phyloP scores from a whole-genome alignment of 2,113 vertebrate species.

The Steatornis caripensis region DNA sequence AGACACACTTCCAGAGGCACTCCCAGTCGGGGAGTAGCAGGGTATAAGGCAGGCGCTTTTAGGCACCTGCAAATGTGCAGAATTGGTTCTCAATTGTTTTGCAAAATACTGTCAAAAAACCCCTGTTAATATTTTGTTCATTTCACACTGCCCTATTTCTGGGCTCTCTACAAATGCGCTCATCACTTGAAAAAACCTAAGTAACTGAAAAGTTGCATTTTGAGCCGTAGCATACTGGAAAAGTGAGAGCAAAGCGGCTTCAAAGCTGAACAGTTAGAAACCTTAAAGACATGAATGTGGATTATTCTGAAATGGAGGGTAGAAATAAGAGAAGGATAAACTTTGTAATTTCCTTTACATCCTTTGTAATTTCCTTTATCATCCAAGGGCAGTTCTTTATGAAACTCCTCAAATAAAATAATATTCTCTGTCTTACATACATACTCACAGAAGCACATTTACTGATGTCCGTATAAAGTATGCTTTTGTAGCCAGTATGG shows the following conservation, averaged over 20 bases:
- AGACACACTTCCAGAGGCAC: background rate
- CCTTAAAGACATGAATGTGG: background rate
- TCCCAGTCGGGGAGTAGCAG: background rate
- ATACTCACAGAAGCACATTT: background rate
- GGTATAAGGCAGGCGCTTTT: background rate
- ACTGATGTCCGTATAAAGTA: background rate
- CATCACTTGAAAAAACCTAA: background rate
- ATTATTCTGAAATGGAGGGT: background rate
- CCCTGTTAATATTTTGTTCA: background rate
- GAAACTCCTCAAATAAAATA: background rate
- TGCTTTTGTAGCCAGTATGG: background rate
- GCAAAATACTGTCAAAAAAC: background rate
- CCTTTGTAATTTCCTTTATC: background rate
- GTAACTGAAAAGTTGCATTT: background rate
- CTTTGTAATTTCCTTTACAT: background rate
- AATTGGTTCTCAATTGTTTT: background rate
- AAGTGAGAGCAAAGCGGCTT: background rate
- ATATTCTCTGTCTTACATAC: background rate
- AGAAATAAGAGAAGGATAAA: background rate
- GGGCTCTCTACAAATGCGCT: background rate
- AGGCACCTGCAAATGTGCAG: background rate
- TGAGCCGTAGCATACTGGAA: background rate
- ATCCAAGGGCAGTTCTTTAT: background rate
- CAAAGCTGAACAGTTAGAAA: background rate
- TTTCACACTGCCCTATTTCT: background rate